Conservation (phyloP, 1,140 invertebrate species). For the Bombus sibiricus region DNA sequence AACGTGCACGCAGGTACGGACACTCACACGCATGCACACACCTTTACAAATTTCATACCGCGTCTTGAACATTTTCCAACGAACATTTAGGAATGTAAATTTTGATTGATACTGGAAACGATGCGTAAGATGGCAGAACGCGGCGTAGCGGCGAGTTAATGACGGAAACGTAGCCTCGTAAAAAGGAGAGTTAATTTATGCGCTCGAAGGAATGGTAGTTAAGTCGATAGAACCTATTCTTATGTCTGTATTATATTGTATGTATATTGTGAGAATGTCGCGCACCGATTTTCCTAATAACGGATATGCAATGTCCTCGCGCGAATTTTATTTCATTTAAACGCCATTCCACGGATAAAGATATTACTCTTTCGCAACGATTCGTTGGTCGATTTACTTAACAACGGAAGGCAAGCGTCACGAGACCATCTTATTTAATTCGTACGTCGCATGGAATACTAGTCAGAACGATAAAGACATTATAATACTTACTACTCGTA, state of each 20-base stretch:
- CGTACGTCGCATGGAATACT: constrained; percentile 24
- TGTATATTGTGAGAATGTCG: constrained; percentile 38
- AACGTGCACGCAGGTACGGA: no score
- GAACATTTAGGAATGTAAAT: constrained; percentile 38
- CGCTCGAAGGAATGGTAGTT: constrained; percentile 14
- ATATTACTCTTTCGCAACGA: background rate
- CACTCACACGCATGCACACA: background rate
- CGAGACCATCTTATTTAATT: constrained; percentile 33
- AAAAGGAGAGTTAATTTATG: constrained; percentile 42
- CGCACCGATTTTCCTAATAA: constrained; percentile 7
- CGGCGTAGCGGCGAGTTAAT: constrained; percentile 4
- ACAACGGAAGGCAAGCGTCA: constrained; percentile 13
- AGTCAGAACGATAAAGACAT: constrained; percentile 42
- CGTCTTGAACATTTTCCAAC: background rate
- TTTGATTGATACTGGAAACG: background rate
- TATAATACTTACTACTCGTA: constrained; percentile 12
- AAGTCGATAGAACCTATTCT: background rate
- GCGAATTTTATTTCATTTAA: background rate
- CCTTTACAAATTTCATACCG: no score
- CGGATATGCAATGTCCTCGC: background rate
- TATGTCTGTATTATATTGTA: background rate
- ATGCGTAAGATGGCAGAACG: background rate
- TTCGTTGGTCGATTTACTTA: background rate
- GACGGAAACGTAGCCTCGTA: constrained; percentile 47
- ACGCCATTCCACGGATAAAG: background rate